Evolutionary conservation across 2,113 vertebrate genomes (phyloP).

Genomic region (Vanacampus margaritifer): DNA sequence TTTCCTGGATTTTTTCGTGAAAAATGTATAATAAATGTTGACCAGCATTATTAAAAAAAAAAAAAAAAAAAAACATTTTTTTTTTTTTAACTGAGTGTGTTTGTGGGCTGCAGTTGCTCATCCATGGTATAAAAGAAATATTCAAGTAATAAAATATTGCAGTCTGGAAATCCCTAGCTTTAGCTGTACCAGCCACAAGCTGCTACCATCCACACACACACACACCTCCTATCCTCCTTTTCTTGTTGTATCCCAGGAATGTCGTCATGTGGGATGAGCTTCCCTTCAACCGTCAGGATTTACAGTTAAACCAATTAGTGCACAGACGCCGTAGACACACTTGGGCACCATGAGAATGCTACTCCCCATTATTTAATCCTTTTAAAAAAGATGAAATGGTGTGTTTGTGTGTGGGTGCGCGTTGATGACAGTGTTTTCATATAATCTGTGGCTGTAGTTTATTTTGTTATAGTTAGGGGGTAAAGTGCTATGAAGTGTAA

Average conservation of each 20-base stretch:
- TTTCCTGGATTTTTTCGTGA: no score
- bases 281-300: constrained; percentile 21
- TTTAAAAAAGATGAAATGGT: neutral
- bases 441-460: neutral
- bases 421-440: neutral
- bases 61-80: no score
- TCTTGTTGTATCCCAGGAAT: constrained; percentile 16
- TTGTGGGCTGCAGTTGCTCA: no score
- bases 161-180: neutral
- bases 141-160: neutral
- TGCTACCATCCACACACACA: constrained; percentile 11
- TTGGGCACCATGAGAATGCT: neutral
- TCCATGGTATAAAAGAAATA: no score
- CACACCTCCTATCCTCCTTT: neutral
- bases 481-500: neutral
- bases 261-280: constrained; percentile 13
- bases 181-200: constrained; percentile 31
- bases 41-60: no score
- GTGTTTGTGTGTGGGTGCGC: neutral
- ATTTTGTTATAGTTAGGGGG: neutral
- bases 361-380: neutral
- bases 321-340: neutral
- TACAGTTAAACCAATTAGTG: constrained; percentile 50
- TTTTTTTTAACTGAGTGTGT: no score
- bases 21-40: no score